These are phyloP conservation scores for Microchrysa polita DNA, from an alignment of 2,888 invertebrate species.

Conservation along the genomic window DNA sequence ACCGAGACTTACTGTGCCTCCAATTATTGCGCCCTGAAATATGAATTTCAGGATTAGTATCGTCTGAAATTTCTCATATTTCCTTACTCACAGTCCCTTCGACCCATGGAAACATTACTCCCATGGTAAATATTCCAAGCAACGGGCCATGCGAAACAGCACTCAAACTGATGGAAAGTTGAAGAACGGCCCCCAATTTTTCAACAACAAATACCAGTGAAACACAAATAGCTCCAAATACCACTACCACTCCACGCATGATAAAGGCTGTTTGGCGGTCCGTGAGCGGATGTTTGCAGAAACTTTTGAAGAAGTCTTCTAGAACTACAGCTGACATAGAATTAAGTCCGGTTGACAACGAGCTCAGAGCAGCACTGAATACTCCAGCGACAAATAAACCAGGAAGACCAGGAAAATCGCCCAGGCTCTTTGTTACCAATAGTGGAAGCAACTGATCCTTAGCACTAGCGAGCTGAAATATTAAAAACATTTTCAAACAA, in stretches of 20 bases:
- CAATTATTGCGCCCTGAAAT: slow-evolving; percentile 67
- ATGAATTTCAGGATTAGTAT: not conserved
- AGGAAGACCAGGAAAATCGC: slow-evolving; percentile 80
- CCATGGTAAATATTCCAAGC: slow-evolving; percentile 74
- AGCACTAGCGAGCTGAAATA: slow-evolving; percentile 70
- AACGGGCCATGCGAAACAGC: slow-evolving; percentile 75
- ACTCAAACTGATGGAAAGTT: slow-evolving; percentile 72
- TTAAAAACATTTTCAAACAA: slow-evolving; percentile 31
- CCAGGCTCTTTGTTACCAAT: slow-evolving; percentile 85
- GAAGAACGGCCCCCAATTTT: slow-evolving; percentile 75
- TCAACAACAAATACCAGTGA: slow-evolving; percentile 72
- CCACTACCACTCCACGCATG: slow-evolving; percentile 73
- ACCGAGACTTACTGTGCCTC: slow-evolving; percentile 66
- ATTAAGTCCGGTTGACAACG: slow-evolving; percentile 80
- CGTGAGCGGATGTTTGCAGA: slow-evolving; percentile 66
- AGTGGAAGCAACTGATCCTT: slow-evolving; percentile 84
- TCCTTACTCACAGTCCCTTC: slow-evolving; percentile 66
- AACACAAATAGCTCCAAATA: slow-evolving; percentile 73
- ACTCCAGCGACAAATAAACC: slow-evolving; percentile 91
- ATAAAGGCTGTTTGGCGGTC: slow-evolving; percentile 69
- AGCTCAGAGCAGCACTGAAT: slow-evolving; percentile 89
- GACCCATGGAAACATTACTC: slow-evolving; percentile 74
- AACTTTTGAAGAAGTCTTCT: slow-evolving; percentile 75
- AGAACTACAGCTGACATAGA: slow-evolving; percentile 79
- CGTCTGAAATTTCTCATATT: not conserved